phyloP scores from a whole-genome alignment of 2,888 invertebrate genomes.

The Onchidella celtica region DNA sequence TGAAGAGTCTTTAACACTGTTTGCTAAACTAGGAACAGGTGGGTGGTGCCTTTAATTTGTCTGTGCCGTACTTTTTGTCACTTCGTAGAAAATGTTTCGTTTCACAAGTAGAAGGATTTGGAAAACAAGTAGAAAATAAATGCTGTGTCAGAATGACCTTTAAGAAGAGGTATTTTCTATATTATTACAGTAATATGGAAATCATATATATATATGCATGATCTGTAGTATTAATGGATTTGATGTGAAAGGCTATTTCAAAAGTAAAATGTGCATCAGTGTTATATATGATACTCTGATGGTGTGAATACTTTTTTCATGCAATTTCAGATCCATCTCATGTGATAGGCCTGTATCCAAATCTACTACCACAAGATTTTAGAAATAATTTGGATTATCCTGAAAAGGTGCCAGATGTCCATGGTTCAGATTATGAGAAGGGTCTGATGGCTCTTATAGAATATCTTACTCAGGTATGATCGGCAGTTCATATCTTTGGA shows the following conservation, averaged over 20 bases:
- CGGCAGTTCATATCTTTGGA: too few relatives aligned
- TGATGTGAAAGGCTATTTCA: too few relatives aligned
- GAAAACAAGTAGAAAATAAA: too few relatives aligned
- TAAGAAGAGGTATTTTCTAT: too few relatives aligned
- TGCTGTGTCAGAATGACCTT: too few relatives aligned
- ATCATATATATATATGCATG: background rate
- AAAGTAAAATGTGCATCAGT: too few relatives aligned
- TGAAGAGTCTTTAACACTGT: constrained; percentile 94
- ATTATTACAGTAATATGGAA: too few relatives aligned
- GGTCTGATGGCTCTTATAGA: constrained; percentile 93
- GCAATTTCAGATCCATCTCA: constrained; percentile 89
- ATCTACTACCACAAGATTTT: constrained; percentile 86
- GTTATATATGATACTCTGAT: too few relatives aligned
- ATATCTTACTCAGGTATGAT: constrained; percentile 88
- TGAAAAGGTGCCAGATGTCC: constrained; percentile 84
- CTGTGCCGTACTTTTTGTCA: background rate
- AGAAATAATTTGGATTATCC: constrained; percentile 83
- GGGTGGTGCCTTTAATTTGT: background rate
- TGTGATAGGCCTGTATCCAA: constrained; percentile 96
- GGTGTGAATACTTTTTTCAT: background rate
- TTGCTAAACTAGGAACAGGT: constrained; percentile 90
- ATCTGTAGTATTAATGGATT: too few relatives aligned
- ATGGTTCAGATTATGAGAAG: constrained; percentile 91
- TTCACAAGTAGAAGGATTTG: too few relatives aligned
- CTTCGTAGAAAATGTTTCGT: too few relatives aligned